Conservation (phyloP, 2,113 vertebrate species). For the Neomonachus schauinslandi region DNA sequence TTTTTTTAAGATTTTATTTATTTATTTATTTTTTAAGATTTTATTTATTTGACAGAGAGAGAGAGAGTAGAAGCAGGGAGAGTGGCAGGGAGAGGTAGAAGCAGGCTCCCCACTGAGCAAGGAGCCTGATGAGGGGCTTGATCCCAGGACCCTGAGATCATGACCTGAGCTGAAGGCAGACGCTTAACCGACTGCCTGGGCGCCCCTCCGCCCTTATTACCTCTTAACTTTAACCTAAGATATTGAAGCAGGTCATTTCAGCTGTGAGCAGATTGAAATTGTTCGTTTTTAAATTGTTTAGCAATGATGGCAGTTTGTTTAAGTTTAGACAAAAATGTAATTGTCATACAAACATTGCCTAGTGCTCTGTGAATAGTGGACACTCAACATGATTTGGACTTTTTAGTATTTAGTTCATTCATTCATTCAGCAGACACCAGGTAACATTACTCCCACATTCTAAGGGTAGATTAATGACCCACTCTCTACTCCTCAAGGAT, state of each 20-base stretch:
- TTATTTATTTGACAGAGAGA: background rate
- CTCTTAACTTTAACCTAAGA: background rate
- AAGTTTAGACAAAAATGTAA: background rate
- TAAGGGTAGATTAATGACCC: background rate
- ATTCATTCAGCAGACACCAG: background rate
- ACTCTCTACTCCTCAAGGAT: background rate
- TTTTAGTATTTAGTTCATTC: background rate
- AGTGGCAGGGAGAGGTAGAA: background rate
- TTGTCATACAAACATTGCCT: background rate
- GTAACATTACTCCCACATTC: background rate
- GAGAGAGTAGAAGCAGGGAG: background rate
- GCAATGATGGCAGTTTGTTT: background rate
- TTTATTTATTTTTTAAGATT: background rate
- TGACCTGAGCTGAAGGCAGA: background rate
- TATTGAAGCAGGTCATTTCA: background rate
- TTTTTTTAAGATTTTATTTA: background rate
- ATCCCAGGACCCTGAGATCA: background rate
- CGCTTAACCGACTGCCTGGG: background rate
- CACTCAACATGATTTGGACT: background rate
- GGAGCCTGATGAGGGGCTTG: background rate
- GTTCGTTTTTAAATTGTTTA: background rate
- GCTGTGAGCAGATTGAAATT: constrained; percentile 13
- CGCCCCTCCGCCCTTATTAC: background rate
- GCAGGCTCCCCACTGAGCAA: background rate
- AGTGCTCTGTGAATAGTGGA: background rate